Conservation (phyloP, 2,888 invertebrate species). For the Pasiphila rectangulata region DNA sequence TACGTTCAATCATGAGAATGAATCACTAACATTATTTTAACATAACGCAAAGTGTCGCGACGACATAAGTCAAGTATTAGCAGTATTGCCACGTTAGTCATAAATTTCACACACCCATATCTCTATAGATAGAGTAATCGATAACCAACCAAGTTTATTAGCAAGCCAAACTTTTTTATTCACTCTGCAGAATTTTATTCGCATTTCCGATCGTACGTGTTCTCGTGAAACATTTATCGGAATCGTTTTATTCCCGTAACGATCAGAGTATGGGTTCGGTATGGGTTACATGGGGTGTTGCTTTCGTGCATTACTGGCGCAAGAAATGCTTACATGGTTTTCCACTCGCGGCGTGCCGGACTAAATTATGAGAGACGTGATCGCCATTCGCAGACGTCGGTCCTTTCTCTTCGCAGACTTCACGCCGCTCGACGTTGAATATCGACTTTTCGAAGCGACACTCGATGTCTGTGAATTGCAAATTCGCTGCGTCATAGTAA, state of each 20-base stretch:
- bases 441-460: slow-evolving; percentile 11
- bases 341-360: slow-evolving; percentile 54
- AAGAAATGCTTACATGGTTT: slow-evolving; percentile 61
- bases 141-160: too few species aligned
- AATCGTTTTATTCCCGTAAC: slow-evolving; percentile 20
- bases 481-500: too few species aligned
- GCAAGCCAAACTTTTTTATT: slow-evolving; percentile 8
- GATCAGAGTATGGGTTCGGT: slow-evolving; percentile 15
- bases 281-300: slow-evolving; percentile 15
- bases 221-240: slow-evolving; percentile 19
- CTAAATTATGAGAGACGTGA: slow-evolving; percentile 66
- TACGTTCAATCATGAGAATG: too few species aligned
- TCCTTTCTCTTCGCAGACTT: slow-evolving; percentile 37
- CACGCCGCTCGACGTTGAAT: too few species aligned
- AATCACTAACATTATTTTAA: too few species aligned
- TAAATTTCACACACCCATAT: too few species aligned
- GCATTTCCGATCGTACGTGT: slow-evolving; percentile 16
- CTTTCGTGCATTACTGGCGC: slow-evolving; percentile 36
- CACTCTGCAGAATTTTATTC: slow-evolving; percentile 2
- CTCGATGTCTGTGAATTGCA: too few species aligned
- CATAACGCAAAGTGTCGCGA: too few species aligned
- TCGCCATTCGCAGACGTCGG: slow-evolving; percentile 55
- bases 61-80: too few species aligned
- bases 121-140: not conserved
- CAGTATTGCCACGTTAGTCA: too few species aligned